phyloP scores from a whole-genome alignment of 2,888 invertebrate genomes.

The Xanthia icteritia region DNA sequence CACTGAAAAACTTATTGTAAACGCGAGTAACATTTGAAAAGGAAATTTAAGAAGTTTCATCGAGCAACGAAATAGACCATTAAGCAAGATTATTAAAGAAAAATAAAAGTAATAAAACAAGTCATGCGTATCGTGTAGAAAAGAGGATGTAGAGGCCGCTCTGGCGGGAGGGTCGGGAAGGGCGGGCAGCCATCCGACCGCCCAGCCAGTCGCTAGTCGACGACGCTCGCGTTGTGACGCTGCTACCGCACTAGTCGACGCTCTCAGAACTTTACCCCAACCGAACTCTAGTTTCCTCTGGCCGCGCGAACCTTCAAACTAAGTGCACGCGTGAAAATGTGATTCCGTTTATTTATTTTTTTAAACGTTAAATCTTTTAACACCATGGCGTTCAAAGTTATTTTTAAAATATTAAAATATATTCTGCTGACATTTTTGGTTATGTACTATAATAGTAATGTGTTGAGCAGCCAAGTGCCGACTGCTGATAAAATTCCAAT shows the following conservation, averaged over 20 bases:
- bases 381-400: slow-evolving; percentile 73
- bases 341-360: slow-evolving; percentile 48
- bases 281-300: slow-evolving; percentile 53
- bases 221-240: slow-evolving; percentile 70
- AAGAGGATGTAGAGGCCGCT: slow-evolving; percentile 74
- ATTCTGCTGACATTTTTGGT: slow-evolving; percentile 72
- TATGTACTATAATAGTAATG: slow-evolving; percentile 72
- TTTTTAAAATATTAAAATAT: slow-evolving; percentile 74
- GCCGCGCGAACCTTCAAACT: slow-evolving; percentile 59
- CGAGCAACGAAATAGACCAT: slow-evolving; percentile 85
- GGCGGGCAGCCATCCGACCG: slow-evolving; percentile 70
- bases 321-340: slow-evolving; percentile 71
- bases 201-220: slow-evolving; percentile 79
- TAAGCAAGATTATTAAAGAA: slow-evolving; percentile 88
- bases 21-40: slow-evolving; percentile 74
- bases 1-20: slow-evolving; percentile 72
- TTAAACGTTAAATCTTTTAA: slow-evolving; percentile 39
- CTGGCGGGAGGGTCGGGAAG: slow-evolving; percentile 76
- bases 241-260: slow-evolving; percentile 47
- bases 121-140: slow-evolving; percentile 83
- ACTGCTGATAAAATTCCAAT: slow-evolving; percentile 76
- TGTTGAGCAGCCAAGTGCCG: slow-evolving; percentile 67
- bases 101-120: slow-evolving; percentile 88
- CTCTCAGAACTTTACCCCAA: slow-evolving; percentile 67
- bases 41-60: slow-evolving; percentile 83